Conservation (phyloP, 2,888 invertebrate genomes). For the Lasioglossum oenotherae region DNA sequence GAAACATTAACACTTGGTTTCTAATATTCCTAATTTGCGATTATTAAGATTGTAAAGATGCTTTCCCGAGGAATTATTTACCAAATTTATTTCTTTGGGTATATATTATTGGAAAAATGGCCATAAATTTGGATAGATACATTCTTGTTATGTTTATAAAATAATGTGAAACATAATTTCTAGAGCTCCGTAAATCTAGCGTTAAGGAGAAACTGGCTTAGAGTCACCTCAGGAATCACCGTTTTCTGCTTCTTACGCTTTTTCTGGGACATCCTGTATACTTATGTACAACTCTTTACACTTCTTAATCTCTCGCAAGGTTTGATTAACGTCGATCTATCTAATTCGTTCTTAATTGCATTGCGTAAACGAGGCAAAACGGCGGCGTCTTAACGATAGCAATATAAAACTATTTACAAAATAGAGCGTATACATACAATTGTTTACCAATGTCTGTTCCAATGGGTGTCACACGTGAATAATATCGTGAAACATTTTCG, state of each 20-base stretch:
- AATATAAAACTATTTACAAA: constrained; percentile 54
- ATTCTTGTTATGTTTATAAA: too few relatives aligned
- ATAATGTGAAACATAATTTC: too few relatives aligned
- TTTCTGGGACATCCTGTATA: constrained; percentile 15
- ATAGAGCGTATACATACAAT: constrained; percentile 46
- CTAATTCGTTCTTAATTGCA: constrained; percentile 36
- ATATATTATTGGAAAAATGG: too few relatives aligned
- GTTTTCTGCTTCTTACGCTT: background rate
- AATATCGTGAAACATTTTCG: constrained; percentile 36
- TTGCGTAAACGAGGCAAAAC: constrained; percentile 35
- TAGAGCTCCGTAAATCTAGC: too few relatives aligned
- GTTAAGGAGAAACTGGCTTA: background rate
- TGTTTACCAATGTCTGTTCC: constrained; percentile 62
- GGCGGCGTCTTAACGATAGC: constrained; percentile 45
- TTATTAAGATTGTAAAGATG: too few relatives aligned
- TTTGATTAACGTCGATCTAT: constrained; percentile 54
- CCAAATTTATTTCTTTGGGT: too few relatives aligned
- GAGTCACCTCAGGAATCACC: background rate
- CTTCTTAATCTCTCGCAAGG: constrained; percentile 41
- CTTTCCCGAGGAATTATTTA: too few relatives aligned
- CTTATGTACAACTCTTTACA: constrained; percentile 20
- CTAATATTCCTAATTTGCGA: too few relatives aligned
- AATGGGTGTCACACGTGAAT: constrained; percentile 52
- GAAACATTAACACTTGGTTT: background rate
- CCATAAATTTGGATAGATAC: too few relatives aligned